Evolutionary conservation across 2,113 vertebrate genomes (phyloP).

Genomic region (Oryzias melastigma): DNA sequence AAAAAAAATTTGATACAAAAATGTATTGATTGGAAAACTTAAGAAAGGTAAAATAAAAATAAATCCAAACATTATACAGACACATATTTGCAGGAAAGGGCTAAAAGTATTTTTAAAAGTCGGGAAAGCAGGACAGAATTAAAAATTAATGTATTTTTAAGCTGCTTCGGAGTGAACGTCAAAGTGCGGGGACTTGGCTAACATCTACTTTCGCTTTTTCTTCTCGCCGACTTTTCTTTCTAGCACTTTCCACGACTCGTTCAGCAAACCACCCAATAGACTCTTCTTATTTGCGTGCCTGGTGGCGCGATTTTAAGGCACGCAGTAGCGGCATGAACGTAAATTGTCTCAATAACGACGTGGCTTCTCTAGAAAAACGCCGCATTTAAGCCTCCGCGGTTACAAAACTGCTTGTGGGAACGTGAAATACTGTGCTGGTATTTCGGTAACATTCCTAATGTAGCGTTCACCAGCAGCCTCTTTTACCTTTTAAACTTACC

Average conservation of each 20-base stretch:
- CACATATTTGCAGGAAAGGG: no score
- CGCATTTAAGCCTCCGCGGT: slow-evolving; percentile 11
- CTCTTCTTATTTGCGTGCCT: not conserved
- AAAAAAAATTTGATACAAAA: no score
- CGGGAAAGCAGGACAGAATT: not conserved
- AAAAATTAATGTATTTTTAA: not conserved
- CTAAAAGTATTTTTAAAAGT: no score
- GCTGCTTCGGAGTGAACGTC: no score
- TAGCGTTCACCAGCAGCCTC: not conserved
- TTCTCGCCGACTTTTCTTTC: slow-evolving; percentile 22
- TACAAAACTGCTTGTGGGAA: slow-evolving; percentile 8
- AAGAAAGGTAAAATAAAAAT: no score
- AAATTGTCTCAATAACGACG: no score
- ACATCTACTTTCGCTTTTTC: slow-evolving; percentile 25
- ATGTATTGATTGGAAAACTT: no score
- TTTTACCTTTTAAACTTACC: not conserved
- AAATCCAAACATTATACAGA: no score
- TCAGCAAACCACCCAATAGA: no score
- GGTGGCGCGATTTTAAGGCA: no score
- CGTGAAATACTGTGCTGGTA: not conserved
- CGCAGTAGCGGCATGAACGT: no score
- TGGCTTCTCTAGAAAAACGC: not conserved
- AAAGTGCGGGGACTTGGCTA: no score
- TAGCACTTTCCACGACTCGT: slow-evolving; percentile 24
- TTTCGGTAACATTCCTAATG: slow-evolving; percentile 5